Base-by-base conservation (phyloP, 2,113 vertebrate species). In the Ploceus nigricollis region DNA sequence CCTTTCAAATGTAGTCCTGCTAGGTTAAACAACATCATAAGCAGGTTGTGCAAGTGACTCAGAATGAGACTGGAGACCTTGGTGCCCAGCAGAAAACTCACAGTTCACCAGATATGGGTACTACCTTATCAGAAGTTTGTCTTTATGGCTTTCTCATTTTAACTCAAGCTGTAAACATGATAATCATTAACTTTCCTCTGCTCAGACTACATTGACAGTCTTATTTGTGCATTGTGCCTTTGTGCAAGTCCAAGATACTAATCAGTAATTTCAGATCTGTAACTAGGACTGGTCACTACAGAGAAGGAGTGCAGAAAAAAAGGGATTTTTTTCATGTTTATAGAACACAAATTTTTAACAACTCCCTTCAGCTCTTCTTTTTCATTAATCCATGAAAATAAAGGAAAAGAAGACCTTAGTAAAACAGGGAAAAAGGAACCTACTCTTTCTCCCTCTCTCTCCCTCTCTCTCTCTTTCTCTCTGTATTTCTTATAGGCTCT, bases 91-190 rank as follows among this genome's bases (percentile, higher is more conserved):
- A 73, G 83, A 95, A 96, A 96, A 89, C 37, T 87, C 50, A 27
- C 51, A 64, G 65, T 45, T 94, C 64, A 54, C 45, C 45, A 58
- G 63, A 65, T 88, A 61, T 81, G 53, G 50, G 28, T 37, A 91
- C 68, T 71, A 60, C 45, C 84, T 97, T 96, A 96, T 92, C 92
- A 86, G 73, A 90, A 50, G 56, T 93, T 91, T 94, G 70, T 60
- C 71, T 97, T 96, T 95, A 94, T 90, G 82, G 68, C 82, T 92
- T 95, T 97, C 51, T 96, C 75, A 82, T 92, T 97, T 96, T 92
- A 97, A 93, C 78, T 72, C 21, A 58, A 72, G 94, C 82, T 86
- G 89, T 97, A 97, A 97, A 97, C 73, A 87, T 75, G 56, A 44
- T 70, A 96, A 96, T 92, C 78, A 93, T 97, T 96, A 96, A 96